Evolutionary conservation across 2,888 invertebrate species (phyloP), one percentile per base, ranked within the genome.

Genomic region (Eristalinus sepulchralis): DNA sequence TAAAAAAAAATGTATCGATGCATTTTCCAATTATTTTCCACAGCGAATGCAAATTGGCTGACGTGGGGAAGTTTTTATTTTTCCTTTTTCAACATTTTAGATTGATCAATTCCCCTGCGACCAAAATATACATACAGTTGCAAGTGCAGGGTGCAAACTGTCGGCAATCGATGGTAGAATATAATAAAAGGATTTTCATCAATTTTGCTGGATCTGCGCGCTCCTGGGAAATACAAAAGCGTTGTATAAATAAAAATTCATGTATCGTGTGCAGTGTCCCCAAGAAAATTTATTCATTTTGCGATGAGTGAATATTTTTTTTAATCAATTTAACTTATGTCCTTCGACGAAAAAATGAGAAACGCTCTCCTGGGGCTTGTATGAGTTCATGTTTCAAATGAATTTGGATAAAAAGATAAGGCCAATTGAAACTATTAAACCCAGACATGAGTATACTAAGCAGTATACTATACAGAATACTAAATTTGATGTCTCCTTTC

Each of bases 1-100:
- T 24, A 62, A 68, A 72, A 20, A 55, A 70, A 39, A 33, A 47
- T 55, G 22, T 36, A 59, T 79, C 22, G 36, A 70, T 81, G 75
- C 64, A 81, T 81, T 81, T 81, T 64, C 27, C 62, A 67, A 63
- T 73, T 67, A 55, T 55, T 53, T 17, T 36, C 1, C 53, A 57
- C 67, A 67, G 36, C 60, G 66, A 68, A 75, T 66, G 64, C 39
- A 75, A 81, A 81, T 75, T 68, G 68, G 57, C 75, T 64, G 73
- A 39, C 57, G 63, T 68, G 57, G 2, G 63, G 34, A 1, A 59
- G 31, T 33, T 39, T 11, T 47, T 34, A 27, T 36, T 33, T 55
- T 77, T 55, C 20, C 17, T 9, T 22, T 64, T 62, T 33, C 53
- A 47, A 24, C 39, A 63, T 63, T 68, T 75, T 75, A 59, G 68